A percentile compares a stretch with the other conserved stretches of the same genome.
Evolutionary conservation across 2,888 invertebrate species (phyloP).

Genomic region (Apamea monoglypha): DNA sequence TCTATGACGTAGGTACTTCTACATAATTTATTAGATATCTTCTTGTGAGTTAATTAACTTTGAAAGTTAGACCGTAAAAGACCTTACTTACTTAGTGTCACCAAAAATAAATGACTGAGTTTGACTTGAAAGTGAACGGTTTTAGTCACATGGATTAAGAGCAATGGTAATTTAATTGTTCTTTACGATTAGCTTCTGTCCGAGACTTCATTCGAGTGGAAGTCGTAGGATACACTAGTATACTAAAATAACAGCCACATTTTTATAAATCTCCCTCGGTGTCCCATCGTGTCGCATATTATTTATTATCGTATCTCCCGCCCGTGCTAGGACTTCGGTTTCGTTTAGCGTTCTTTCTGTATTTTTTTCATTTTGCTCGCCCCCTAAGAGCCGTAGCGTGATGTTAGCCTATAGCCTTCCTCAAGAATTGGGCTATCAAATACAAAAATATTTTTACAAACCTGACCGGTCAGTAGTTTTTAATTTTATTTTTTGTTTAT

Average conservation of each 20-base stretch:
- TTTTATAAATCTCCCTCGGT: too few species aligned
- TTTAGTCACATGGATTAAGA: not conserved
- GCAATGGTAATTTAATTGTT: not conserved
- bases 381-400: too few species aligned
- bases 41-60: not conserved
- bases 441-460: too few species aligned
- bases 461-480: too few species aligned
- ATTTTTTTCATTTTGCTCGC: not conserved
- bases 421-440: not conserved
- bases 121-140: not conserved
- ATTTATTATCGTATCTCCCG: too few species aligned
- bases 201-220: not conserved
- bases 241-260: too few species aligned
- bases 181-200: not conserved
- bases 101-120: not conserved
- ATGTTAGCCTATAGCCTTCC: not conserved
- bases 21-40: not conserved
- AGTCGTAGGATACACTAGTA: not conserved
- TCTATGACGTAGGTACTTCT: constrained; percentile 13
- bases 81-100: not conserved
- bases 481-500: too few species aligned
- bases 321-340: too few species aligned
- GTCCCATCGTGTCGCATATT: not conserved
- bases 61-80: not conserved
- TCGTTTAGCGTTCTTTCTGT: too few species aligned